Percentiles rank a stretch among this genome's conserved stretches.
Conservation (phyloP, 2,797 vertebrate genomes). For the Enoplosus armatus region DNA sequence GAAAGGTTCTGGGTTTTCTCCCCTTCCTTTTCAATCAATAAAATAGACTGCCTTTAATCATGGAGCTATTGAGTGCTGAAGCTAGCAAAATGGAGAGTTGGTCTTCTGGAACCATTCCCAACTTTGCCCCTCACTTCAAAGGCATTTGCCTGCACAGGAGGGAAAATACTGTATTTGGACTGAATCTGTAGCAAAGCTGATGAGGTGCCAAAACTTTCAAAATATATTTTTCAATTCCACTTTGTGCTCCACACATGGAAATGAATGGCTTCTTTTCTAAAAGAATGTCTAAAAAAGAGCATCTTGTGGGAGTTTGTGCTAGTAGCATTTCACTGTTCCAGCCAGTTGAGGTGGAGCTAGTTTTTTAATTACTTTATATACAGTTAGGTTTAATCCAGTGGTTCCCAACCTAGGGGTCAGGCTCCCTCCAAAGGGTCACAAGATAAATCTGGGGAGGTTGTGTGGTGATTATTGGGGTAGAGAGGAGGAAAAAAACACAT, state of each 20-base stretch:
- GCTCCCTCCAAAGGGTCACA: background rate
- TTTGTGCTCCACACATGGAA: slow-evolving; percentile 30
- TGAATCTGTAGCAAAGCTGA: slow-evolving; percentile 41
- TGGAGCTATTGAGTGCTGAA: slow-evolving; percentile 77
- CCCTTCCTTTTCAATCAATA: slow-evolving; percentile 81
- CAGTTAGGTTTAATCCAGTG: background rate
- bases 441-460: background rate
- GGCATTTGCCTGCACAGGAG: slow-evolving; percentile 52
- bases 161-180: slow-evolving; percentile 45
- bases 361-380: background rate
- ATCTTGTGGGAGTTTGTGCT: background rate
- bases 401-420: background rate
- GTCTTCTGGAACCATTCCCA: slow-evolving; percentile 78
- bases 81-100: slow-evolving; percentile 75
- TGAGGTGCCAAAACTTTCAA: slow-evolving; percentile 21
- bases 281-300: slow-evolving; percentile 1
- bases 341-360: background rate
- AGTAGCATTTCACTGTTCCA: background rate
- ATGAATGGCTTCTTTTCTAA: slow-evolving; percentile 17
- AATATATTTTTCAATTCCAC: slow-evolving; percentile 40
- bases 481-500: background rate
- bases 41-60: slow-evolving; percentile 82
- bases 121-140: slow-evolving; percentile 58
- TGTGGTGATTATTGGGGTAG: background rate
- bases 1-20: slow-evolving; percentile 68